Evolutionary conservation across 2,888 invertebrate species (phyloP).

Genomic region (Cosmia pyralina): DNA sequence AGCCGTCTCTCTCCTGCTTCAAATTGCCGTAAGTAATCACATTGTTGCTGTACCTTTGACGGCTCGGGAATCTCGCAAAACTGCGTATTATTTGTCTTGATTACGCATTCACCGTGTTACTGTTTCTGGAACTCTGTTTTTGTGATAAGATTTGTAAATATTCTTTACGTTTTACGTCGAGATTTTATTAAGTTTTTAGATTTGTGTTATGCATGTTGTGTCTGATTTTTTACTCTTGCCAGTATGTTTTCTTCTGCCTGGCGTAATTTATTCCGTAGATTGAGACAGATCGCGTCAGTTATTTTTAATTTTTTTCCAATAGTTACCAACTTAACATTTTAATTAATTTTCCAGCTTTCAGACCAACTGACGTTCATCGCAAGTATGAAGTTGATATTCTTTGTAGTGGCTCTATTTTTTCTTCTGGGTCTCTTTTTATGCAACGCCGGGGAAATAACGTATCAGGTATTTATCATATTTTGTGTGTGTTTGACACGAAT

Average conservation of each 20-base stretch:
- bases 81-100: conserved; percentile 57
- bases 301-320: conserved; percentile 15
- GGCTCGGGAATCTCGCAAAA: conserved; percentile 50
- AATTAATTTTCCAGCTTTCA: conserved; percentile 75
- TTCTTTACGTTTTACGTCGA: too few relatives aligned
- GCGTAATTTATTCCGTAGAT: conserved; percentile 14
- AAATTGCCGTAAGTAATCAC: conserved; percentile 73
- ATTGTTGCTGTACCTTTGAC: conserved; percentile 57
- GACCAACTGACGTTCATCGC: conserved; percentile 77
- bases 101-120: conserved; percentile 52
- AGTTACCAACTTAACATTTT: conserved; percentile 10
- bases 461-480: conserved; percentile 76
- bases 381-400: conserved; percentile 81
- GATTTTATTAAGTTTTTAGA: conserved; percentile 32
- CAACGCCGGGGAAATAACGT: conserved; percentile 86
- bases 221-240: neutral
- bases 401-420: conserved; percentile 80
- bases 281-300: conserved; percentile 29
- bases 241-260: neutral
- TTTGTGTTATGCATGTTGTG: neutral
- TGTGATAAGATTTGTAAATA: conserved; percentile 31
- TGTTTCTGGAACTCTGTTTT: conserved; percentile 33
- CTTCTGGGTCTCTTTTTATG: conserved; percentile 83
- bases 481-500: conserved; percentile 27
- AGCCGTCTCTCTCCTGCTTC: conserved; percentile 75